These are phyloP conservation scores for Mormoops blainvillei DNA, from an alignment of 2,113 vertebrate species.

Conservation along the genomic window DNA sequence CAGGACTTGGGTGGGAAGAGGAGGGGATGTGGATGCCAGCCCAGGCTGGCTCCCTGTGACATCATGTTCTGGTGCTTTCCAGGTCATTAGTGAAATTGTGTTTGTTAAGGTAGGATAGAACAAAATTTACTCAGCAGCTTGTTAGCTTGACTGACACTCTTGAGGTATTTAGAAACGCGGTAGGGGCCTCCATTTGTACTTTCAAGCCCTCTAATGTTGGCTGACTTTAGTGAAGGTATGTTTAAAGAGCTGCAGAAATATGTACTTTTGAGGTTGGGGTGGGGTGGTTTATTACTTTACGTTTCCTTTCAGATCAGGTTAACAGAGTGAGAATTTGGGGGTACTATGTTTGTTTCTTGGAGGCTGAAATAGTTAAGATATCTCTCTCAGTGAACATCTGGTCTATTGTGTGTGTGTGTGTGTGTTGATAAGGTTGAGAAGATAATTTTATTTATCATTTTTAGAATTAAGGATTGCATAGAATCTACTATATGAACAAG, in stretches of 20 bases:
- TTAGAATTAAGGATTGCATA: neutral
- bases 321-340: neutral
- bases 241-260: neutral
- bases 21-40: neutral
- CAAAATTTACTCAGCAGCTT: neutral
- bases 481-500: neutral
- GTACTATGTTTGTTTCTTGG: neutral
- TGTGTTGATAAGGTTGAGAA: neutral
- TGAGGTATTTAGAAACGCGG: neutral
- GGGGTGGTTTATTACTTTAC: neutral
- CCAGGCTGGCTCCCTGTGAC: neutral
- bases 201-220: neutral
- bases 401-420: neutral
- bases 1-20: neutral
- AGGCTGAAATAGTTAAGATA: neutral
- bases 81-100: neutral
- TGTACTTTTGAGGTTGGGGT: neutral
- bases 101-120: neutral
- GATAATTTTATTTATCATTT: constrained; percentile 16
- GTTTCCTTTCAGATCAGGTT: neutral
- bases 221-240: neutral
- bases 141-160: neutral
- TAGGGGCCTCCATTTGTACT: neutral
- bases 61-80: neutral
- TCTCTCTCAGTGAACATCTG: neutral